Evolutionary conservation across 1,140 invertebrate species (phyloP), one percentile per base, ranked within the genome.

Genomic region (Orchesella cincta): DNA sequence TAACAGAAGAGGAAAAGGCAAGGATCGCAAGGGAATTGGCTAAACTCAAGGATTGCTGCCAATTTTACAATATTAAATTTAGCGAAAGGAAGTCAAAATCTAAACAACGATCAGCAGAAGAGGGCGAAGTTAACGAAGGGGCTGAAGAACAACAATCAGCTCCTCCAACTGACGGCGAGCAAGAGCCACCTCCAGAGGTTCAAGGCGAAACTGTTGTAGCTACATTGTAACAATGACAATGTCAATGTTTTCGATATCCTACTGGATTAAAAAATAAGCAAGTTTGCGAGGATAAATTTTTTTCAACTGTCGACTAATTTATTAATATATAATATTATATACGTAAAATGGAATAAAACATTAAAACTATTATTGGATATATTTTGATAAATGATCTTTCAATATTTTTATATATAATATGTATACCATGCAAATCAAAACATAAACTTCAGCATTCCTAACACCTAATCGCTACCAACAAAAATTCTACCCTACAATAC

Each of bases 11-110:
- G 5, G 64, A 75, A n/a, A 35, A 35, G 33, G 39, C 36, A 35
- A 12, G 36, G 16, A 70, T 67, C 26, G 62, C 64, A 0, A 54
- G 36, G 35, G 57, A 71, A 0, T 0, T 23, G 0, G 77, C 73
- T 12, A 74, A 28, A 29, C 20, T 35, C 5, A 26, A 29, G 28
- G 77, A 78, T 31, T 78, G 77, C 46, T 78, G 77, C 35, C 77
- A 78, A 52, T 75, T 75, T 20, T 78, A 71, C 33, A 64, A 39
- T 0, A 35, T 71, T 29, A 75, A 23, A 34, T 75, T 26, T 57
- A 74, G 46, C 26, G 31, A 35, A 46, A 36, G 34, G 71, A 73
- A 46, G 26, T 36, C 29, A 51, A 51, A 51, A 14, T 31, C 29
- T 8, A 5, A 8, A 71, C 29, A 71, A 20, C 8, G 20, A 46